phyloP scores from a whole-genome alignment of 1,140 invertebrate genomes.

The Homalodisca vitripennis region DNA sequence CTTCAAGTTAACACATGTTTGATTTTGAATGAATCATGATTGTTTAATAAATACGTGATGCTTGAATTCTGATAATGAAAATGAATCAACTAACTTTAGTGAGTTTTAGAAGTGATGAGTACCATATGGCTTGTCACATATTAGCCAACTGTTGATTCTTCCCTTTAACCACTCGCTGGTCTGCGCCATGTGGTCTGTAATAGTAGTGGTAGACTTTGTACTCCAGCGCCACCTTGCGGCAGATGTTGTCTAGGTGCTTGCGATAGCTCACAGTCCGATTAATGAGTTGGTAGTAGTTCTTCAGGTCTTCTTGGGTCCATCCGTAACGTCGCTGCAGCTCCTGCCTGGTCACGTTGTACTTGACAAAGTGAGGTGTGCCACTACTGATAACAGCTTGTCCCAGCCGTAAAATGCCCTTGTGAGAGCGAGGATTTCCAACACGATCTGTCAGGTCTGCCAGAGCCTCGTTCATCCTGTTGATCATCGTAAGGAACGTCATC shows the following conservation, averaged over 20 bases:
- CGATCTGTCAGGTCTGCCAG: neutral
- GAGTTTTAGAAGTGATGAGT: too few species aligned
- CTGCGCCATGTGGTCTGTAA: too few species aligned
- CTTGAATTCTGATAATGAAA: too few species aligned
- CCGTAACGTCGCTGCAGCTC: neutral
- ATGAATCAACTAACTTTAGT: too few species aligned
- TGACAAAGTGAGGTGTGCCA: slow-evolving; percentile 1
- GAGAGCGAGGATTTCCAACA: neutral
- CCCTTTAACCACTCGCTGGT: too few species aligned
- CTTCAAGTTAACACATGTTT: too few species aligned
- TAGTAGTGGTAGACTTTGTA: slow-evolving; percentile 3
- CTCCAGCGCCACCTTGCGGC: neutral
- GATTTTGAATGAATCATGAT: too few species aligned
- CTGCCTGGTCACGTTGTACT: neutral
- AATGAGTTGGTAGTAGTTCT: slow-evolving; percentile 1
- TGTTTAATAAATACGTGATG: too few species aligned
- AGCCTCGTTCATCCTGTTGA: neutral
- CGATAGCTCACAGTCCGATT: neutral
- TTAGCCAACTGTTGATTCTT: too few species aligned
- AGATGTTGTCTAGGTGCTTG: slow-evolving; percentile 2
- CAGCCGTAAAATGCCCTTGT: neutral
- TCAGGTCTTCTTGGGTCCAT: neutral
- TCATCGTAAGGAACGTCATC: neutral
- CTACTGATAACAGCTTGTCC: slow-evolving; percentile 3
- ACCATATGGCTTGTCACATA: too few species aligned